Base-by-base conservation (phyloP, 2,113 vertebrate species). In the Monopterus albus region DNA sequence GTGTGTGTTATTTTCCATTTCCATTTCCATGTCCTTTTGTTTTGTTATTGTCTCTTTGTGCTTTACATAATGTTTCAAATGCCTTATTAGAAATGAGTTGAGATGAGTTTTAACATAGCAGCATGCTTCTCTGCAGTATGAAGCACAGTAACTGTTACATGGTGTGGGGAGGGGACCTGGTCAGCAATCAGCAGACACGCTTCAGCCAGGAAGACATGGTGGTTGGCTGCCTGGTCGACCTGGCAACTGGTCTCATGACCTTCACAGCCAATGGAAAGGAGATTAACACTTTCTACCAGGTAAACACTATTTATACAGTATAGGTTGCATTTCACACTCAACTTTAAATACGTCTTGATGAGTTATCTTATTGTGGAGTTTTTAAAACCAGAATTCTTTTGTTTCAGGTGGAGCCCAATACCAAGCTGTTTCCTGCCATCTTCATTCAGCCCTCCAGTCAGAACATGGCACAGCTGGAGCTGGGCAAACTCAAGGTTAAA, bases 211-310 rank as follows among this genome's bases (percentile, higher is more conserved):
- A 93, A 2, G 97, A 98, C 91, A 92, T 97, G 71, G 93, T 98
- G 75, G 92, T 98, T 53, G 97, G 97, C 53, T 98, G 97, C 83
- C 87, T 98, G 73, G 92, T 98, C 7, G 97, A 98, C 87, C 80
- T 98, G 87, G 96, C 94, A 9, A 97, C 96, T 0, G 97, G 97
- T 23, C 94, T 98, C 40, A 97, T 98, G 96, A 98, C 95, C 65
- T 98, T 98, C 49, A 96, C 95, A 0, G 96, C 94, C 78, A 96
- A 97, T 15, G 96, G 96, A 46, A 98, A 98, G 65, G 97, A 98
- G 82, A 95, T 97, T 67, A 98, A 98, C 92, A 96, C 96, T 65
- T 98, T 98, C 89, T 98, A 93, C 90, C 96, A 98, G 96, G 97
- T 96, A 52, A 81, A 85, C 5, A 17, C 25, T 2, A 5, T 14